These are phyloP conservation scores for Pangasianodon hypophthalmus DNA, from an alignment of 2,113 vertebrate species.

Conservation along the genomic window DNA sequence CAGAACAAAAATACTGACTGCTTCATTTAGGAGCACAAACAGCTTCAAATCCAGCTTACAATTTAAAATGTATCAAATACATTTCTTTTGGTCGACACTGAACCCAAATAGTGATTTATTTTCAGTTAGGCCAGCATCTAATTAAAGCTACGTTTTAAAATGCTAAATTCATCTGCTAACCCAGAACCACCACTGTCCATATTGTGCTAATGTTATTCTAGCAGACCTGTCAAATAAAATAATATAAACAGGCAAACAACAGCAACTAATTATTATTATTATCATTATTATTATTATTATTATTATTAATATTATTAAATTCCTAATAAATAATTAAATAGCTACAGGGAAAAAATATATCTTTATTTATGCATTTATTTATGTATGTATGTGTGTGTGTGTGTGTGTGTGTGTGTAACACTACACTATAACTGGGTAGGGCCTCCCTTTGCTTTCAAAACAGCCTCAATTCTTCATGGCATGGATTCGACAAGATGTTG, in stretches of 20 bases:
- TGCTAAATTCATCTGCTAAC: not conserved
- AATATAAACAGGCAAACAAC: not conserved
- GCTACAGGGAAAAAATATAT: not conserved
- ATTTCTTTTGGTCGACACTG: not conserved
- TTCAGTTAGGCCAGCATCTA: not conserved
- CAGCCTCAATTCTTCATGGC: too few relatives aligned
- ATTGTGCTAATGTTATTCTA: not conserved
- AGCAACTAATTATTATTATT: not conserved
- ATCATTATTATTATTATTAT: too few relatives aligned
- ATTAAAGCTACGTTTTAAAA: not conserved
- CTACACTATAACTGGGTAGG: not conserved
- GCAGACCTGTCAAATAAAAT: not conserved
- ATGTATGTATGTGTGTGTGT: not conserved
- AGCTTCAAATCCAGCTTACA: not conserved
- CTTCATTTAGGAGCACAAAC: not conserved
- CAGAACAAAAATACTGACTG: not conserved
- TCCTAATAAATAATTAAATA: constrained; percentile 8
- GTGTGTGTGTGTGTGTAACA: too few relatives aligned
- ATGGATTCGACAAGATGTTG: too few relatives aligned
- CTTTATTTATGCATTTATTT: not conserved
- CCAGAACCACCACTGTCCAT: not conserved
- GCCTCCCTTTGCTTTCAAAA: too few relatives aligned
- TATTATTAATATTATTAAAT: not conserved
- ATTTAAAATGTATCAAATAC: not conserved
- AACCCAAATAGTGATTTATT: not conserved